Base-by-base conservation (phyloP, 37 sponge, comb jelly and placozoan genomes). In the Cliona cf. orientalis region DNA sequence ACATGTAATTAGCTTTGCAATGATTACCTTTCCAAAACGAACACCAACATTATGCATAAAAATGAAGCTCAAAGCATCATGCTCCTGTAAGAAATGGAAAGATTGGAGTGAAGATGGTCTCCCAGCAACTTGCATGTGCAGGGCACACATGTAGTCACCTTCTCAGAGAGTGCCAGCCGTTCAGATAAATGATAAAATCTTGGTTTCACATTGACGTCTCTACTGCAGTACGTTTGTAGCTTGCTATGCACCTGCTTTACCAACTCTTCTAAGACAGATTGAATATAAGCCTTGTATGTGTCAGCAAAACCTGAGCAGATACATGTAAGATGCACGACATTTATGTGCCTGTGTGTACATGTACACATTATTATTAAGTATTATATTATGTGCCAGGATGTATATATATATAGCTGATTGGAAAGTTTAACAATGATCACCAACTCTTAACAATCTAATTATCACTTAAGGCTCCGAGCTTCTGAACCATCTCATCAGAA, bases 21-120 rank as follows among this genome's bases (percentile, higher is more conserved):
- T 3, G 21, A 78, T 0, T 41, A 86, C 87, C 66, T 71, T 78
- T 23, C 70, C 73, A 72, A 86, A 86, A 2, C 71, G 64, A 12
- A 71, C 73, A 53, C 87, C 87, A 31, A 78, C 74, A 72, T 86
- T 86, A 3, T 79, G 72, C 41, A 86, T 63, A 42, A 86, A 86
- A 17, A 86, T 79, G 49, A 49, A 79, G 33, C 67, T 63, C 53
- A 86, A 28, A 40, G 87, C 87, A 17, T 71, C 80, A 35, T 32
- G 49, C 39, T 86, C 87, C 87, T 86, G 43, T 66, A 21, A 7
- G 5, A n/a, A 66, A 66, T n/a, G n/a, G n/a, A n/a, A n/a, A n/a
- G n/a, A n/a, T n/a, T n/a, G n/a, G n/a, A n/a, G n/a, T n/a, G n/a
- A n/a, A n/a, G n/a, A n/a, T n/a, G n/a, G n/a, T n/a, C n/a, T n/a